These are phyloP conservation scores for Archaeoteleia sp. DNA, from an alignment of 2,888 invertebrate species.

Conservation along the genomic window DNA sequence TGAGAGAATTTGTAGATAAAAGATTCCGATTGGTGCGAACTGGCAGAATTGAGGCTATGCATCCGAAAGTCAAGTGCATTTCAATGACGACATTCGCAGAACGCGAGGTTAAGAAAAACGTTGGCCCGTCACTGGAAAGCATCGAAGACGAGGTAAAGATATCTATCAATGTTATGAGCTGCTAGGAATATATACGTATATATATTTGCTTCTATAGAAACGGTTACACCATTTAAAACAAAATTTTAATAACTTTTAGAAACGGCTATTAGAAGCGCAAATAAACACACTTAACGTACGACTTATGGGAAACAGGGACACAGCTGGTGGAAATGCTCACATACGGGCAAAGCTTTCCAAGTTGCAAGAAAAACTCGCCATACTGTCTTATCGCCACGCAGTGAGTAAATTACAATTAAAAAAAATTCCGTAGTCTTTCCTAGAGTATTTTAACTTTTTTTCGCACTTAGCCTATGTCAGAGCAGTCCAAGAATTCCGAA, in stretches of 20 bases:
- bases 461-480: background rate
- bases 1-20: constrained; percentile 64
- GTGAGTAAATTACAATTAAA: too few species aligned
- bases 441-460: background rate
- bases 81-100: constrained; percentile 78
- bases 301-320: too few species aligned
- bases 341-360: background rate
- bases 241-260: constrained; percentile 39
- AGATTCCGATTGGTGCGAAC: constrained; percentile 81
- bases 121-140: constrained; percentile 47
- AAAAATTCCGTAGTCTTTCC: background rate
- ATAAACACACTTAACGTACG: constrained; percentile 52
- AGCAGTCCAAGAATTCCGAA: constrained; percentile 31
- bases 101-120: constrained; percentile 69
- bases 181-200: background rate
- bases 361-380: background rate
- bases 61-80: constrained; percentile 77
- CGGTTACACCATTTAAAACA: background rate
- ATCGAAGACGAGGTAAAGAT: constrained; percentile 58
- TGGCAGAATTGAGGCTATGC: constrained; percentile 80
- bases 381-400: too few species aligned
- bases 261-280: constrained; percentile 53
- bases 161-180: background rate
- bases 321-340: background rate
- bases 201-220: background rate